Base-by-base conservation (phyloP, 2,888 invertebrate genomes). In the Amblyjoppa fuscipennis region DNA sequence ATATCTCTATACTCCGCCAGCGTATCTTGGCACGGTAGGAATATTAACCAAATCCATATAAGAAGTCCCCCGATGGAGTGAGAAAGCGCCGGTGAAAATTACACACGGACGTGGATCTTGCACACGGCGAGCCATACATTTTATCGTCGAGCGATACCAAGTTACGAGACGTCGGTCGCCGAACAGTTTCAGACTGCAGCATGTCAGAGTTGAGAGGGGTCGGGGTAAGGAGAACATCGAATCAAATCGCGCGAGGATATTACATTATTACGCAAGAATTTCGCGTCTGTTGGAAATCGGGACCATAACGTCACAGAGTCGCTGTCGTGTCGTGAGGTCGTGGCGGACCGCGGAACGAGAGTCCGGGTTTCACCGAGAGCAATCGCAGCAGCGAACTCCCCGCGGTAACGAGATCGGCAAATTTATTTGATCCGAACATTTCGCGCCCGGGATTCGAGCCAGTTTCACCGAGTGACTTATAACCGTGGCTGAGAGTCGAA, bases 211-310 rank as follows among this genome's bases (percentile, higher is more conserved):
- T 3, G 61, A 49, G 45, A 56, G 20, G 25, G 16, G n/a, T 53
- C 28, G n/a, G 25, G 25, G 41, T 66, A 56, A 34, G 7, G 69
- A 53, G 51, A 73, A 70, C 28, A 41, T 76, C 38, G 75, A 34
- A 66, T 51, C 38, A 56, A 83, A 80, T 84, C 75, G 64, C 45
- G 69, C 79, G 64, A 66, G 59, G 71, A 59, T 84, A 81, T 78
- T 78, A 78, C 53, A 68, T 70, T 53, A 75, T 85, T 85, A 59
- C 70, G 79, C 73, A 83, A 82, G 79, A 82, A 85, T 83, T 85
- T 82, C 66, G 45, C 31, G 81, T 74, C 7, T 73, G 51, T 81
- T 77, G 73, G 51, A 66, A 73, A 76, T 80, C 76, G 45, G 68
- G 28, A 73, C 34, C 68, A 41, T 25, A 81, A 68, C 76, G 78